A percentile compares a stretch with the other conserved stretches of the same genome.
Conservation (phyloP, 2,797 vertebrate species). For the Oryzias sinensis region DNA sequence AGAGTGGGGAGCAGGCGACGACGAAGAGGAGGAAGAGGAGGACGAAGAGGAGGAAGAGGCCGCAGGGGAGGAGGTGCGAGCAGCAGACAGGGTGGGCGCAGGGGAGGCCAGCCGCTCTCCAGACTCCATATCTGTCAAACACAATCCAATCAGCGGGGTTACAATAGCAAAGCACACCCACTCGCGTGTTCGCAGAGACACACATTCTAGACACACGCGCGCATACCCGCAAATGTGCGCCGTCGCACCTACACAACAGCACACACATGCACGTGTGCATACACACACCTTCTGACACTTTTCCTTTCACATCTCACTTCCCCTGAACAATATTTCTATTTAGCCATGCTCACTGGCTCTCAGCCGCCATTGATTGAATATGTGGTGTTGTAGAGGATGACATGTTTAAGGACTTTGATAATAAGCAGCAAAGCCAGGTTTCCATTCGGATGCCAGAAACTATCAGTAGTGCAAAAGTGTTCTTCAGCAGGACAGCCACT, state of each 20-base stretch:
- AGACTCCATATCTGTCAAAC: constrained; percentile 96
- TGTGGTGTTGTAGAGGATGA: constrained; percentile 46
- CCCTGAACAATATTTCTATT: constrained; percentile 83
- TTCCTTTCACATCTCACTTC: constrained; percentile 83
- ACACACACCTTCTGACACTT: constrained; percentile 71
- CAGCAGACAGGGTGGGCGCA: constrained; percentile 85
- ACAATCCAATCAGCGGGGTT: constrained; percentile 81
- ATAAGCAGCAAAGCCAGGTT: constrained; percentile 48
- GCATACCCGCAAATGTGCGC: constrained; percentile 48
- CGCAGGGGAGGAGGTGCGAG: constrained; percentile 83
- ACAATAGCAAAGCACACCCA: constrained; percentile 70
- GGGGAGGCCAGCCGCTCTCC: constrained; percentile 90
- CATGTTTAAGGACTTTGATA: constrained; percentile 55
- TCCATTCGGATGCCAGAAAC: constrained; percentile 41
- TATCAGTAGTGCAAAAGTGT: constrained; percentile 10
- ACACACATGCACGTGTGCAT: constrained; percentile 21
- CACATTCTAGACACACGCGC: constrained; percentile 32
- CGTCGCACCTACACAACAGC: constrained; percentile 56
- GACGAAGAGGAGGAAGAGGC: constrained; percentile 76
- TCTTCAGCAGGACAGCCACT: constrained; percentile 20
- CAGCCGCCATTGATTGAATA: constrained; percentile 71
- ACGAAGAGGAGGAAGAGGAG: constrained; percentile 74
- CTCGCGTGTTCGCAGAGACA: constrained; percentile 49
- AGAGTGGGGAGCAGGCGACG: constrained; percentile 81
- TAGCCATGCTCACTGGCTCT: constrained; percentile 77